phyloP scores from a whole-genome alignment of 2,797 vertebrate species.

The Pseudocheirus occidentalis region DNA sequence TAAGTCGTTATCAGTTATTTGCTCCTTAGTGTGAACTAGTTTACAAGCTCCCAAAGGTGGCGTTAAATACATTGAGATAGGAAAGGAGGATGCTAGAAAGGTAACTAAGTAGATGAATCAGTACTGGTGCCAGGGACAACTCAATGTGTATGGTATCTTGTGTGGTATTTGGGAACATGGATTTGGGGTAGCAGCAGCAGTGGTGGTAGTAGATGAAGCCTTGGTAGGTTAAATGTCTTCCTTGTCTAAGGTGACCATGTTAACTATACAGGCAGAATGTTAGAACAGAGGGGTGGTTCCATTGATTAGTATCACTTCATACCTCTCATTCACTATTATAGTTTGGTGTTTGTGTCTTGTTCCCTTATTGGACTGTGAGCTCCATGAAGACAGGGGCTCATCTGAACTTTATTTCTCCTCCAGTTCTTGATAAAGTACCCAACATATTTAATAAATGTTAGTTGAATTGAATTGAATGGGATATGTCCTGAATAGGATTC shows the following conservation, averaged over 20 bases:
- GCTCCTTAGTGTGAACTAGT: neutral
- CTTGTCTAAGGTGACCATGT: neutral
- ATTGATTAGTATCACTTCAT: neutral
- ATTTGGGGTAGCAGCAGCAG: neutral
- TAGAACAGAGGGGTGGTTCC: neutral
- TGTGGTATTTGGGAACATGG: neutral
- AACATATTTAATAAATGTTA: neutral
- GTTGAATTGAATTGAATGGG: neutral
- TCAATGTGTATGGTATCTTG: neutral
- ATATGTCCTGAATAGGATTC: neutral
- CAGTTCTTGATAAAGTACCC: neutral
- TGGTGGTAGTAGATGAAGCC: neutral
- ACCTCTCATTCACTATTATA: neutral
- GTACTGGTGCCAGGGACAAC: neutral
- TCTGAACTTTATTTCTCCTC: neutral
- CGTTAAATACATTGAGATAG: neutral
- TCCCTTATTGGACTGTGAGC: neutral
- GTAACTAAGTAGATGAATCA: neutral
- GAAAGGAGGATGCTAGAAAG: neutral
- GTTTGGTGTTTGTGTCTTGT: neutral
- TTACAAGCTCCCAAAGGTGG: neutral
- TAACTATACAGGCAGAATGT: neutral
- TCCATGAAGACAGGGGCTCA: neutral
- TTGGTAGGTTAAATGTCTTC: neutral
- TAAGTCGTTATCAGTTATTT: neutral